A percentile compares a stretch with the other conserved stretches of the same genome.
Evolutionary conservation across 2,888 invertebrate species (phyloP).

Genomic region (Hypsopygia costalis): DNA sequence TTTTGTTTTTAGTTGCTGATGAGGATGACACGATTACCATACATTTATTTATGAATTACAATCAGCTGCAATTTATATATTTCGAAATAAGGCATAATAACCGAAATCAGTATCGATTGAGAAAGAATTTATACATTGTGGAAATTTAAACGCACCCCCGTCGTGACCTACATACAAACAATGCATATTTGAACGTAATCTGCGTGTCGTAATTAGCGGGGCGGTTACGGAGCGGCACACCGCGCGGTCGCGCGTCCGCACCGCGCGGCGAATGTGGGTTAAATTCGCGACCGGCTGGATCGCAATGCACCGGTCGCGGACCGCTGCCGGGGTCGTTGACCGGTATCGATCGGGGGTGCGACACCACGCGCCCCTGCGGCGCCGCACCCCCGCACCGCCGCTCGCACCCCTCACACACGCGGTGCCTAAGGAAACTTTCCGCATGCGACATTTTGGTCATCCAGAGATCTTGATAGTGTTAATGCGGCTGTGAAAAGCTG

Average conservation of each 20-base stretch:
- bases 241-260: slow-evolving; percentile 4
- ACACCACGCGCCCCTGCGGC: slow-evolving; percentile 56
- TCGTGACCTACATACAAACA: slow-evolving; percentile 49
- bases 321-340: slow-evolving; percentile 70
- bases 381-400: slow-evolving; percentile 44
- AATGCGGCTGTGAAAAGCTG: background rate
- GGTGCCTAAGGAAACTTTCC: slow-evolving; percentile 56
- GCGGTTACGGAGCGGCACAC: slow-evolving; percentile 14
- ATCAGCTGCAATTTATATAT: too few relatives aligned
- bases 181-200: slow-evolving; percentile 55
- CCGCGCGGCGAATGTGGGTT: slow-evolving; percentile 53
- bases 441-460: slow-evolving; percentile 72
- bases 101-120: too few relatives aligned
- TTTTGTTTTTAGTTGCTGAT: too few relatives aligned
- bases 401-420: slow-evolving; percentile 40
- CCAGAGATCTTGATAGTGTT: slow-evolving; percentile 14
- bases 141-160: background rate
- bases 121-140: too few relatives aligned
- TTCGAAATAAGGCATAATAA: too few relatives aligned
- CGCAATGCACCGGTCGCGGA: slow-evolving; percentile 67
- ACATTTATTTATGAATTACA: too few relatives aligned
- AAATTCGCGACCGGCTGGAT: slow-evolving; percentile 45
- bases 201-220: slow-evolving; percentile 62
- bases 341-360: slow-evolving; percentile 73
- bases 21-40: too few relatives aligned